A percentile compares a stretch with the other conserved stretches of the same genome.
Evolutionary conservation across 2,888 invertebrate genomes (phyloP).

Genomic region (Leptothorax acervorum): DNA sequence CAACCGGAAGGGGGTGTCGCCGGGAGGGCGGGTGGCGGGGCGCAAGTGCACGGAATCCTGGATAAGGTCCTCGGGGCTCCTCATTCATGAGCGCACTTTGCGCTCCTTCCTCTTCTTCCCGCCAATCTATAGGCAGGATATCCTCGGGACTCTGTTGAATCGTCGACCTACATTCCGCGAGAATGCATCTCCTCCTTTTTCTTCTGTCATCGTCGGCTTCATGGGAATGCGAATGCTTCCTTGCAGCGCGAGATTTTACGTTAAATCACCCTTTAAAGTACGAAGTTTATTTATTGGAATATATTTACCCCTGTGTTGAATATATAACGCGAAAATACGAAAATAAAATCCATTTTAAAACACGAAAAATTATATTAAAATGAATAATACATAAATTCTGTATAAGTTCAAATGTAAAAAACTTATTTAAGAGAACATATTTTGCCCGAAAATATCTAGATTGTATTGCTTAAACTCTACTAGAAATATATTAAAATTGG

Average conservation of each 20-base stretch:
- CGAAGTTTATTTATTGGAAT: constrained; percentile 3
- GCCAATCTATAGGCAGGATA: constrained; percentile 82
- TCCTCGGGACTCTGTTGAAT: constrained; percentile 79
- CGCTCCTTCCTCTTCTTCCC: constrained; percentile 71
- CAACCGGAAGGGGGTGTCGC: constrained; percentile 83
- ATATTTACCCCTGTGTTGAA: background rate
- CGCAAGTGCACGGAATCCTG: constrained; percentile 80
- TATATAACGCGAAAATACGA: background rate
- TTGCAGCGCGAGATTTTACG: constrained; percentile 42
- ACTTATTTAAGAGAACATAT: background rate
- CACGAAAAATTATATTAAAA: background rate
- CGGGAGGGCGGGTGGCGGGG: constrained; percentile 72
- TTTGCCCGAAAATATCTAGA: background rate
- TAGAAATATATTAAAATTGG: background rate
- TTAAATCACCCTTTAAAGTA: constrained; percentile 32
- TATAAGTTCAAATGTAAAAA: background rate
- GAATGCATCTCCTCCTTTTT: constrained; percentile 63
- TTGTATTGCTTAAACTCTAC: background rate
- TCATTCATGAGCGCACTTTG: constrained; percentile 78
- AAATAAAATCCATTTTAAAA: background rate
- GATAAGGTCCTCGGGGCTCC: constrained; percentile 73
- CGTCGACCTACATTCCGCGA: constrained; percentile 80
- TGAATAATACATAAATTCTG: background rate
- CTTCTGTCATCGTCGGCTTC: constrained; percentile 58
- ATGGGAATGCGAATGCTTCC: constrained; percentile 73